Base-by-base conservation (phyloP, 1,140 invertebrate species). In the Stenopsyche tienmushanensis region DNA sequence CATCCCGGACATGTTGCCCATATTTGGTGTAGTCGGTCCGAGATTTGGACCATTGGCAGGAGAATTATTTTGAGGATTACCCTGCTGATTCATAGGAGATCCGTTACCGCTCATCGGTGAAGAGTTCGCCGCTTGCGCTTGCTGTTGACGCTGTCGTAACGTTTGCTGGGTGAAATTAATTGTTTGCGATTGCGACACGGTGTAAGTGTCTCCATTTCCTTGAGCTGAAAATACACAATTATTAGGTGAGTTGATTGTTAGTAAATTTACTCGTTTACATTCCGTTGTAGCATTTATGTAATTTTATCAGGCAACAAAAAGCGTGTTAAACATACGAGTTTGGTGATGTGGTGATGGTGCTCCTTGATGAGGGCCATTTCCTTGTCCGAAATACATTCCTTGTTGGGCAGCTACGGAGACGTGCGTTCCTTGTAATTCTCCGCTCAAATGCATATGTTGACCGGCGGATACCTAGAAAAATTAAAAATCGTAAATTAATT, bases 81-180 rank as follows among this genome's bases (percentile, higher is more conserved):
- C 15, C 25, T 59, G 57, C 41, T 66, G 55, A 17, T 63, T 50
- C 62, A 65, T 58, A 10, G 60, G 54, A 3, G 55, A 53, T 52
- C 67, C 45, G 18, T 42, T 34, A 29, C 52, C 23, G n/a, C 68
- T 57, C 57, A 66, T 60, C 1, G 65, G 65, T 3, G 63, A 65
- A 2, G 62, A 54, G 8, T 34, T 52, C 15, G 63, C 25, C 1
- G 50, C 34, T 44, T 63, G 66, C 17, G 45, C 69, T 18, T 77
- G 73, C 18, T 77, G 73, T 42, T 81, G 80, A 44, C 82, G 71
- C 65, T 82, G 83, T 70, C 83, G 74, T 50, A 86, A 74, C 59
- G 83, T 85, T 66, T 91, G 89, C 73, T 92, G 90, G 3, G 88
- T 88, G 73, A 93, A 90, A 73, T 91, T 92, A 71, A 94, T 90